These are phyloP conservation scores for Antennarius striatus DNA, from an alignment of 2,113 vertebrate genomes.

Conservation along the genomic window DNA sequence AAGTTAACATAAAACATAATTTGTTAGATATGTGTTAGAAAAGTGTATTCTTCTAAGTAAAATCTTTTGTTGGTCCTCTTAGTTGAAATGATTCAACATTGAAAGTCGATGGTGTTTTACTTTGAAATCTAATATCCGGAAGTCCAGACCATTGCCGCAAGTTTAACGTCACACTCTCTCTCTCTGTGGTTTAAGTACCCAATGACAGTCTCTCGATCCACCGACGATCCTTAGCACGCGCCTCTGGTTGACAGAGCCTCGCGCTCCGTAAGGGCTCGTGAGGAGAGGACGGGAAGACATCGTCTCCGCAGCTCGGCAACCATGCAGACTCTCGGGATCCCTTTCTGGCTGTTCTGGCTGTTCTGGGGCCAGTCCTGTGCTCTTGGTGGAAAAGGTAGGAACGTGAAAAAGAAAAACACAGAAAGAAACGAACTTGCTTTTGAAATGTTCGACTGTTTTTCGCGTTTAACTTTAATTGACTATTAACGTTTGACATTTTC, in stretches of 20 bases:
- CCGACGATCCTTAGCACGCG: not conserved
- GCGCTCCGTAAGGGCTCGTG: conserved; percentile 29
- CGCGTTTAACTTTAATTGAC: conserved; percentile 14
- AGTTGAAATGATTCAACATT: not conserved
- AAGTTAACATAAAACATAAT: too few species aligned
- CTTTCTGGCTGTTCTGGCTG: conserved; percentile 61
- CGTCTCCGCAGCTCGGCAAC: conserved; percentile 27
- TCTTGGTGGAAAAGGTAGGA: conserved; percentile 76
- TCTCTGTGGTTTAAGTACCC: not conserved
- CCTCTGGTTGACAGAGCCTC: conserved; percentile 25
- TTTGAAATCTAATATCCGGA: conserved; percentile 26
- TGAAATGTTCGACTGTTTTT: conserved; percentile 7
- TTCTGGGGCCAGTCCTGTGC: conserved; percentile 60
- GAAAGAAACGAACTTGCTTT: not conserved
- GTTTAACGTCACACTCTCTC: not conserved
- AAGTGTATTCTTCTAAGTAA: too few species aligned
- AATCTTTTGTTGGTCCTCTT: not conserved
- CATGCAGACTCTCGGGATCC: conserved; percentile 63
- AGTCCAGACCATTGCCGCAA: not conserved
- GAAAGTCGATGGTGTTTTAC: not conserved
- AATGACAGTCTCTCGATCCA: conserved; percentile 41
- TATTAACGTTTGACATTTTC: conserved; percentile 21
- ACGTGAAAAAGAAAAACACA: not conserved
- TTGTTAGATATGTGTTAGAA: too few species aligned
- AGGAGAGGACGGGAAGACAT: conserved; percentile 52